Conservation (phyloP, 2,888 invertebrate species). For the Linnaemya tessellans region DNA sequence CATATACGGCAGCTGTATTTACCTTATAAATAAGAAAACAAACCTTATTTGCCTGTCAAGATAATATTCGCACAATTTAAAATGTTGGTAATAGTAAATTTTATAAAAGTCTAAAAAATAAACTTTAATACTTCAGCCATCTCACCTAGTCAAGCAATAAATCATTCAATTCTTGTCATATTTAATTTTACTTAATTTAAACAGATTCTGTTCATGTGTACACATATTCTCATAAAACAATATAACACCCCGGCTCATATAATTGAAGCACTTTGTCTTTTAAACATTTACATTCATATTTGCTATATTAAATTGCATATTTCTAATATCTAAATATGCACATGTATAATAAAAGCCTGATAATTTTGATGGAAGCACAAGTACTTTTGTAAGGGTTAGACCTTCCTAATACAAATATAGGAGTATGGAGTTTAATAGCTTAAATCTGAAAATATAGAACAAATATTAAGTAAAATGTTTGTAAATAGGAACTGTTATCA, state of each 20-base stretch:
- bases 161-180: slow-evolving; percentile 5
- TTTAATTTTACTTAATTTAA: not conserved
- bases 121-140: not conserved
- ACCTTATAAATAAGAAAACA: not conserved
- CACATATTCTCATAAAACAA: not conserved
- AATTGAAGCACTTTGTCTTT: not conserved
- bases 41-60: not conserved
- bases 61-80: slow-evolving; percentile 8
- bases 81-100: not conserved
- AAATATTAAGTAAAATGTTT: too few species aligned
- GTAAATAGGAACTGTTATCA: too few species aligned
- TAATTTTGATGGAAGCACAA: too few species aligned
- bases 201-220: not conserved
- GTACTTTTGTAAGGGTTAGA: too few species aligned
- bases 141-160: not conserved
- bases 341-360: too few species aligned
- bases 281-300: not conserved
- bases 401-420: too few species aligned
- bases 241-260: not conserved
- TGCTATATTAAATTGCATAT: too few species aligned
- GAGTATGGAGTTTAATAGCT: too few species aligned
- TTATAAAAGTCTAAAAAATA: not conserved
- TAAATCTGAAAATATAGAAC: too few species aligned
- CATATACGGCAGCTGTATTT: slow-evolving; percentile 21
- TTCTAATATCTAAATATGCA: too few species aligned